These are phyloP conservation scores for Cherax destructor DNA, from an alignment of 1,140 invertebrate genomes.

Conservation along the genomic window DNA sequence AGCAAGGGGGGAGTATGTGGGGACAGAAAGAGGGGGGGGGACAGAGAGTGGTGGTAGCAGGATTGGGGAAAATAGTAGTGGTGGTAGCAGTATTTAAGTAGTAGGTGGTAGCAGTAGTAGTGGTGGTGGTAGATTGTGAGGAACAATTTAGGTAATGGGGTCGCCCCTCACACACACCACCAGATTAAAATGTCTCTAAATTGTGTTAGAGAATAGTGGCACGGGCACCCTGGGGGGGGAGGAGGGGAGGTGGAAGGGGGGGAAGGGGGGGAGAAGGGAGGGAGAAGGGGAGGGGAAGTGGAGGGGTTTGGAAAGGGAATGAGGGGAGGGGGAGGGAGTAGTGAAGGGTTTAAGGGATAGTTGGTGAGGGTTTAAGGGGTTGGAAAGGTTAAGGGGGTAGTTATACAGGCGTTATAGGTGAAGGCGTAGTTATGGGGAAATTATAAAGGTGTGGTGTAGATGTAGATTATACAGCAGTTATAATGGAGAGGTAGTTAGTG, in stretches of 20 bases:
- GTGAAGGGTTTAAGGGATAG: too few relatives aligned
- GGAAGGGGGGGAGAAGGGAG: not conserved
- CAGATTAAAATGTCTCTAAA: slow-evolving; percentile 40
- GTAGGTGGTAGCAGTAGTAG: too few relatives aligned
- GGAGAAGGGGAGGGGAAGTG: not conserved
- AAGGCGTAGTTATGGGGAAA: too few relatives aligned
- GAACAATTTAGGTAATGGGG: slow-evolving; percentile 32
- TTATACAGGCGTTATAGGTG: too few relatives aligned
- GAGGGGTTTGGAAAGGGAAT: not conserved
- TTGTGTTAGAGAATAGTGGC: slow-evolving; percentile 15
- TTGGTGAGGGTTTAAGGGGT: not conserved
- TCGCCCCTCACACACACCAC: not conserved
- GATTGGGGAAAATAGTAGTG: too few relatives aligned
- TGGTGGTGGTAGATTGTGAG: too few relatives aligned
- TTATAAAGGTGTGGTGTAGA: too few relatives aligned
- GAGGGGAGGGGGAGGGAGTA: not conserved
- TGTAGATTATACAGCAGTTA: too few relatives aligned
- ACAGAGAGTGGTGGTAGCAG: too few relatives aligned
- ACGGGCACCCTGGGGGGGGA: not conserved
- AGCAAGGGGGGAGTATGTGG: too few relatives aligned
- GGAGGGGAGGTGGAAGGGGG: not conserved
- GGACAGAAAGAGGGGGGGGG: too few relatives aligned
- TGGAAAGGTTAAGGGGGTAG: not conserved
- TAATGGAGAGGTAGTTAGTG: not conserved
- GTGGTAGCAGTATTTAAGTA: too few relatives aligned